Conservation (phyloP, 2,113 vertebrate genomes). For the Apus apus region DNA sequence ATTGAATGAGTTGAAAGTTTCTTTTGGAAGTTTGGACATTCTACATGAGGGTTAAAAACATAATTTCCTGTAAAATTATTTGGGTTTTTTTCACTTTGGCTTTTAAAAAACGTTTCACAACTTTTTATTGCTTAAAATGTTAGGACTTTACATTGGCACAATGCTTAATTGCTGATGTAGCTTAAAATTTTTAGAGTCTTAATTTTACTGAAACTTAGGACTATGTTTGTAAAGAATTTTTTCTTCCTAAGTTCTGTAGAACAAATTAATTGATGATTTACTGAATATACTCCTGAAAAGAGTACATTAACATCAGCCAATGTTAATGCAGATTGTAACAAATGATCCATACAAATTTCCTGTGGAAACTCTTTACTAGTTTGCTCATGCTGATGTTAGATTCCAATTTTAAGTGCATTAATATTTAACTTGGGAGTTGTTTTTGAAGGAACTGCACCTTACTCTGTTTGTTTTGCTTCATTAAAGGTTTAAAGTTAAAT, state of each 20-base stretch:
- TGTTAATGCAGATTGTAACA: background rate
- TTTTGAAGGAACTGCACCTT: slow-evolving; percentile 26
- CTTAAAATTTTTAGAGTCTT: background rate
- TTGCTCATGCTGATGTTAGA: background rate
- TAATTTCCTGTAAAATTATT: background rate
- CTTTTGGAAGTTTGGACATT: background rate
- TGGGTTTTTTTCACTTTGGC: background rate
- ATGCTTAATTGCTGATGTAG: background rate
- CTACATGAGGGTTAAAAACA: background rate
- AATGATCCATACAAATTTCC: background rate
- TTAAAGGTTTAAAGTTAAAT: slow-evolving; percentile 48
- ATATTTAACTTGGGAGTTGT: slow-evolving; percentile 52
- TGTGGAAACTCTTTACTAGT: background rate
- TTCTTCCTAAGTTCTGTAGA: background rate
- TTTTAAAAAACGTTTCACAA: background rate
- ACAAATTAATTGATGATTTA: background rate
- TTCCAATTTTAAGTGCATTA: slow-evolving; percentile 16
- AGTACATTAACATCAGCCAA: background rate
- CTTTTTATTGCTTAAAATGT: background rate
- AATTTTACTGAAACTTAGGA: background rate
- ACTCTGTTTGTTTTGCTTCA: slow-evolving; percentile 49
- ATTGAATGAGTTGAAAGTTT: background rate
- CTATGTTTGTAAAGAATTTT: background rate
- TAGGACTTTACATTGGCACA: background rate
- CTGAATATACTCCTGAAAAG: background rate